phyloP scores from a whole-genome alignment of 2,888 invertebrate genomes.

The Nesidiocoris tenuis region DNA sequence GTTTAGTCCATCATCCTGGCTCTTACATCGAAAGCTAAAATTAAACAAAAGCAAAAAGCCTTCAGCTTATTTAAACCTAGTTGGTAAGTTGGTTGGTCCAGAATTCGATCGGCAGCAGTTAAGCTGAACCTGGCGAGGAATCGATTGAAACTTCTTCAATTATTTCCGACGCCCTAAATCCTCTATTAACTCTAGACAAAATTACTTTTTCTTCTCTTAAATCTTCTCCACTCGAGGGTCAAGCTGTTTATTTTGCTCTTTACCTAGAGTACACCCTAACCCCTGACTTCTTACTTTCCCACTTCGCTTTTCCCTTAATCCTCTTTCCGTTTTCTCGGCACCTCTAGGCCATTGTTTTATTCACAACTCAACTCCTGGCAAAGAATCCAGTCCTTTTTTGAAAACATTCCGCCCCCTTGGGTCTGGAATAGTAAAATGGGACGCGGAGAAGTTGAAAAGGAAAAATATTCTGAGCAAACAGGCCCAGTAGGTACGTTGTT shows the following conservation, averaged over 20 bases:
- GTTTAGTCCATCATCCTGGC: no score
- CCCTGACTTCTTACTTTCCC: background rate
- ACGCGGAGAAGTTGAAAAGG: background rate
- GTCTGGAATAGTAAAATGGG: background rate
- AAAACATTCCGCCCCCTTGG: background rate
- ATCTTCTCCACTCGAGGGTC: background rate
- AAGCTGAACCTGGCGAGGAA: background rate
- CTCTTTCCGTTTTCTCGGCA: background rate
- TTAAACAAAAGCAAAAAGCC: no score
- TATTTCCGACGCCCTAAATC: constrained; percentile 19
- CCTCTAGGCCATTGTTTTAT: constrained; percentile 17
- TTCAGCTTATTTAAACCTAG: background rate
- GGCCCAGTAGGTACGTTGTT: no score
- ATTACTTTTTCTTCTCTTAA: constrained; percentile 5
- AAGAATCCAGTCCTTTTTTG: background rate
- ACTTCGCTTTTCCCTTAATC: constrained; percentile 3
- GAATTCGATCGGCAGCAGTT: background rate
- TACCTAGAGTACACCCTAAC: background rate
- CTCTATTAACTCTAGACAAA: constrained; percentile 19
- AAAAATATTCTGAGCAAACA: no score
- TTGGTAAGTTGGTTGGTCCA: background rate
- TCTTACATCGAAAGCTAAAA: no score
- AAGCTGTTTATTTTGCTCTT: constrained; percentile 6
- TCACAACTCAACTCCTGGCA: background rate
- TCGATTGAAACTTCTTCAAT: constrained; percentile 16